Evolutionary conservation across 2,113 vertebrate species (phyloP).

Genomic region (Pseudopipra pipra): DNA sequence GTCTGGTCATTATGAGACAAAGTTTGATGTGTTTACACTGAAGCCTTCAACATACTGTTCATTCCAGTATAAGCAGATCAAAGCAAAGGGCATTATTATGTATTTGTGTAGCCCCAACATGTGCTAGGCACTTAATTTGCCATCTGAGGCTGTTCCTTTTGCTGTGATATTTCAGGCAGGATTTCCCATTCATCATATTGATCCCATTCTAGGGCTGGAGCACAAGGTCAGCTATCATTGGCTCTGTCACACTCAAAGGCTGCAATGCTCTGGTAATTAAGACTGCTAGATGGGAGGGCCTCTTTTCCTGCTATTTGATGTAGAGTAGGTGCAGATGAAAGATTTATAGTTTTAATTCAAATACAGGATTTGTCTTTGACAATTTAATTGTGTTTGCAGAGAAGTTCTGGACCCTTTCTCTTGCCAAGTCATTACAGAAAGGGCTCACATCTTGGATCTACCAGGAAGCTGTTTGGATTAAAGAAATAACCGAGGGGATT

Average conservation of each 20-base stretch:
- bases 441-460: slow-evolving; percentile 32
- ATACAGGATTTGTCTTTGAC: slow-evolving; percentile 44
- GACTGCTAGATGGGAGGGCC: slow-evolving; percentile 1
- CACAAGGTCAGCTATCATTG: slow-evolving; percentile 40
- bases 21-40: neutral
- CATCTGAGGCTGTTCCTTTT: neutral
- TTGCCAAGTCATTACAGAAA: slow-evolving; percentile 31
- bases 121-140: slow-evolving; percentile 42
- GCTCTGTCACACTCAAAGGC: slow-evolving; percentile 17
- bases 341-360: slow-evolving; percentile 55
- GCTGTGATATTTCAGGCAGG: slow-evolving; percentile 14
- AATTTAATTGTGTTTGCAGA: slow-evolving; percentile 62
- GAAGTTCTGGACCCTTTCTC: slow-evolving; percentile 48
- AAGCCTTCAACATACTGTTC: slow-evolving; percentile 3
- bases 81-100: neutral
- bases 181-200: neutral
- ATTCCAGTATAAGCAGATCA: neutral
- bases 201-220: neutral
- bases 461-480: slow-evolving; percentile 40
- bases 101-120: slow-evolving; percentile 26
- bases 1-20: neutral
- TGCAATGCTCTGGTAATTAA: slow-evolving; percentile 26
- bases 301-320: slow-evolving; percentile 41
- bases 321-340: slow-evolving; percentile 35
- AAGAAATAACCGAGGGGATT: neutral